These are phyloP conservation scores for Trichogramma pretiosum DNA, from an alignment of 1,140 invertebrate species.

Conservation along the genomic window DNA sequence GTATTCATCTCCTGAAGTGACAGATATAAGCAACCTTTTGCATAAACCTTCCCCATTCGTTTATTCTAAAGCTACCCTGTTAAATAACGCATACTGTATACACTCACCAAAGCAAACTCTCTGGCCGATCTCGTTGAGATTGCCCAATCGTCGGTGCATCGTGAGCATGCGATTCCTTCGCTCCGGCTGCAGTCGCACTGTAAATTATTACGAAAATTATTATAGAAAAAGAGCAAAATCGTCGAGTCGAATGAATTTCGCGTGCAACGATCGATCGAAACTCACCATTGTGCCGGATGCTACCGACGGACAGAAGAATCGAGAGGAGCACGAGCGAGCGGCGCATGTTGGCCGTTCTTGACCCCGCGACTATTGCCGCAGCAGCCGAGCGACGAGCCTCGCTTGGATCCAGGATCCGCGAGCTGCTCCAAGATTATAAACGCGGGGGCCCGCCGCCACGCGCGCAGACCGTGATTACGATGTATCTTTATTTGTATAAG, in stretches of 20 bases:
- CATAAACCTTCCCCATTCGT: too few relatives aligned
- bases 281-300: conserved; percentile 14
- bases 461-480: too few relatives aligned
- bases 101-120: conserved; percentile 44
- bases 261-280: too few relatives aligned
- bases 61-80: too few relatives aligned
- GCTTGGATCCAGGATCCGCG: too few relatives aligned
- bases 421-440: too few relatives aligned
- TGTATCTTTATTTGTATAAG: too few relatives aligned
- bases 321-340: conserved; percentile 6
- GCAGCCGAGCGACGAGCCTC: too few relatives aligned
- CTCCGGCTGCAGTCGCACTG: conserved; percentile 26
- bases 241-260: neutral
- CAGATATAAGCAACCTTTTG: too few relatives aligned
- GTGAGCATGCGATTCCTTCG: conserved; percentile 30
- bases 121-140: conserved; percentile 24
- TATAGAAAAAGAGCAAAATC: neutral
- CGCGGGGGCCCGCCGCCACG: too few relatives aligned
- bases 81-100: too few relatives aligned
- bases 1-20: too few relatives aligned
- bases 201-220: conserved; percentile 17
- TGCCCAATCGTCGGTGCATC: conserved; percentile 27
- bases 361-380: neutral
- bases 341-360: conserved; percentile 2
- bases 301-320: conserved; percentile 1